Evolutionary conservation across 2,888 invertebrate genomes (phyloP).

Genomic region (Creontiades dilutus): DNA sequence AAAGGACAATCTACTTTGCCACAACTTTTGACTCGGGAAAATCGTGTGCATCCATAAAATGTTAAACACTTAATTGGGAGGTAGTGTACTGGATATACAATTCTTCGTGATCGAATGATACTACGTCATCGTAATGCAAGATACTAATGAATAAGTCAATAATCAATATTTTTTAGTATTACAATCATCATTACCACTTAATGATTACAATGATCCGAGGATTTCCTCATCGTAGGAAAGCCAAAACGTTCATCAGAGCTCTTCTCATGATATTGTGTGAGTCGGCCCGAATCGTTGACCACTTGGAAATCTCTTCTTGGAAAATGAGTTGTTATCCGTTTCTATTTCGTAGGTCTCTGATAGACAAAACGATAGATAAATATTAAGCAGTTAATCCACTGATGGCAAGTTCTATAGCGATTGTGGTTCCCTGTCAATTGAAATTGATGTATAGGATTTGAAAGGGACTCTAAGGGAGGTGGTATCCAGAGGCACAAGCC

Average conservation of each 20-base stretch:
- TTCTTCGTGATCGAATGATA: too few relatives aligned
- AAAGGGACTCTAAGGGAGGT: conserved; percentile 33
- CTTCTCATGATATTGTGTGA: neutral
- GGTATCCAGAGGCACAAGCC: conserved; percentile 36
- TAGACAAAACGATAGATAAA: neutral
- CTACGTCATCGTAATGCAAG: too few relatives aligned
- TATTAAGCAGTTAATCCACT: neutral
- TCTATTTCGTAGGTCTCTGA: neutral
- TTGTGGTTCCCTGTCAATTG: conserved; percentile 20
- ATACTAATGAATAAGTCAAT: too few relatives aligned
- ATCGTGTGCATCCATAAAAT: too few relatives aligned
- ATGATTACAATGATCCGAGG: neutral
- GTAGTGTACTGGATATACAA: too few relatives aligned
- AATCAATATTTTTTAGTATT: too few relatives aligned
- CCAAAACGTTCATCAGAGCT: neutral
- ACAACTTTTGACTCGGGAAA: neutral
- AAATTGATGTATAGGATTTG: conserved; percentile 47
- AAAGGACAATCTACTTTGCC: neutral
- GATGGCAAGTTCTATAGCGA: neutral
- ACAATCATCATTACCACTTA: too few relatives aligned
- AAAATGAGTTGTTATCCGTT: neutral
- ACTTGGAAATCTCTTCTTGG: neutral
- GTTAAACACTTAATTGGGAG: too few relatives aligned
- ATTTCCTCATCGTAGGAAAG: neutral
- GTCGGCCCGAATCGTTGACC: neutral